Percentiles rank a stretch among this genome's conserved stretches.
Evolutionary conservation across 1,140 invertebrate genomes (phyloP).

Genomic region (Eumeta japonica): DNA sequence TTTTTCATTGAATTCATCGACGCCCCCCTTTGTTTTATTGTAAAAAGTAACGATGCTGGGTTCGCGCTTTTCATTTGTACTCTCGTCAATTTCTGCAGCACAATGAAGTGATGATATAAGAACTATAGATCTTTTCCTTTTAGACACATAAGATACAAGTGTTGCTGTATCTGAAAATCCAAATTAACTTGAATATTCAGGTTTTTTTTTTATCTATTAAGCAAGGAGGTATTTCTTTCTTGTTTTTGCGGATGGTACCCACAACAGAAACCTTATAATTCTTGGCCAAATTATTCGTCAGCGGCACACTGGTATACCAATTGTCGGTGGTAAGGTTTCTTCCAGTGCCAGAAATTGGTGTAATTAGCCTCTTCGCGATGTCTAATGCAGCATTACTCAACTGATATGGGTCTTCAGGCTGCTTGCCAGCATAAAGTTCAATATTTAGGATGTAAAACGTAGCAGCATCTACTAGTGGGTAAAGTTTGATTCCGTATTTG

Average conservation of each 20-base stretch:
- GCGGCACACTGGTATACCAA: constrained; percentile 31
- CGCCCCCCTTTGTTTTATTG: constrained; percentile 19
- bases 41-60: constrained; percentile 30
- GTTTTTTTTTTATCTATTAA: constrained; percentile 18
- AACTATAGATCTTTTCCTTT: constrained; percentile 25
- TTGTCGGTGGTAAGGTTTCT: constrained; percentile 42
- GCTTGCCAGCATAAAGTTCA: constrained; percentile 23
- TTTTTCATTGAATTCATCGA: constrained; percentile 23
- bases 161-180: no score
- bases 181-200: constrained; percentile 22
- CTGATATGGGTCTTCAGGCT: constrained; percentile 21
- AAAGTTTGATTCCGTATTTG: constrained; percentile 52
- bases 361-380: constrained; percentile 28
- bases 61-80: no score
- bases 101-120: constrained; percentile 29
- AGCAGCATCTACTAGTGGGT: constrained; percentile 21
- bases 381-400: constrained; percentile 20
- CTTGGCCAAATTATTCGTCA: constrained; percentile 25
- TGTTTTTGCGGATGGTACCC: constrained; percentile 36
- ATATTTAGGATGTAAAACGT: constrained; percentile 17
- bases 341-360: constrained; percentile 26
- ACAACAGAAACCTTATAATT: constrained; percentile 31
- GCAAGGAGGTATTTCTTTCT: constrained; percentile 31
- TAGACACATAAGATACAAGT: constrained; percentile 28
- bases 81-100: constrained; percentile 25